Evolutionary conservation across 2,888 invertebrate genomes (phyloP).

Genomic region (Nezara viridula): DNA sequence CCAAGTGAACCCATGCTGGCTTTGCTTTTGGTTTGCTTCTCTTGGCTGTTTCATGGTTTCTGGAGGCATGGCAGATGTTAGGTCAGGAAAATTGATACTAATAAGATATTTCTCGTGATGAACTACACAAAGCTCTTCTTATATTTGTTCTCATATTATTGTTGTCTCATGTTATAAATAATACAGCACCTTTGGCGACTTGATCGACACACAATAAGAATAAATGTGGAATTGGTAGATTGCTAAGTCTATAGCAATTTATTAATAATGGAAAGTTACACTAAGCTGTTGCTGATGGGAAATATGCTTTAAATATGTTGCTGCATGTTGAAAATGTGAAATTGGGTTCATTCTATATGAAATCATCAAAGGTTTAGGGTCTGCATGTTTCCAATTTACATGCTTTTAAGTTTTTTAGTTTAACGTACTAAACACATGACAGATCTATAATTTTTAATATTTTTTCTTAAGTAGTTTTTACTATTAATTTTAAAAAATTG

Average conservation of each 20-base stretch:
- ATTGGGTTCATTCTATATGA: too few relatives aligned
- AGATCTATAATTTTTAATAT: too few relatives aligned
- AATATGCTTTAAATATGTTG: conserved; percentile 28
- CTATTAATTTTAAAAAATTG: too few relatives aligned
- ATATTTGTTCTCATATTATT: conserved; percentile 4
- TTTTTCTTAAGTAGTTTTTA: too few relatives aligned
- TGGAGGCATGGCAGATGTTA: conserved; percentile 51
- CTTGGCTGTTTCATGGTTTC: conserved; percentile 51
- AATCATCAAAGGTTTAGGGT: too few relatives aligned
- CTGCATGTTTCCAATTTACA: too few relatives aligned
- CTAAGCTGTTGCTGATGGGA: conserved; percentile 28
- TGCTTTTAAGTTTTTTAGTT: too few relatives aligned
- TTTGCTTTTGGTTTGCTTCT: conserved; percentile 55
- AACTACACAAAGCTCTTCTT: background rate
- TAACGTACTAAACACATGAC: too few relatives aligned
- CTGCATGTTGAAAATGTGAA: conserved; percentile 36
- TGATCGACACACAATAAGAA: background rate
- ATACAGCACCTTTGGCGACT: background rate
- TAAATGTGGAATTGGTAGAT: conserved; percentile 6
- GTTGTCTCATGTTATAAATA: conserved; percentile 15
- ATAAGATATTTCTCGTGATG: background rate
- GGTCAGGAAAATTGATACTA: background rate
- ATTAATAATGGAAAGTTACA: background rate
- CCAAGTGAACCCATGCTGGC: conserved; percentile 41
- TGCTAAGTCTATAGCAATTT: background rate